Base-by-base conservation (phyloP, 2,113 vertebrate genomes). In the Sebastes fasciatus region DNA sequence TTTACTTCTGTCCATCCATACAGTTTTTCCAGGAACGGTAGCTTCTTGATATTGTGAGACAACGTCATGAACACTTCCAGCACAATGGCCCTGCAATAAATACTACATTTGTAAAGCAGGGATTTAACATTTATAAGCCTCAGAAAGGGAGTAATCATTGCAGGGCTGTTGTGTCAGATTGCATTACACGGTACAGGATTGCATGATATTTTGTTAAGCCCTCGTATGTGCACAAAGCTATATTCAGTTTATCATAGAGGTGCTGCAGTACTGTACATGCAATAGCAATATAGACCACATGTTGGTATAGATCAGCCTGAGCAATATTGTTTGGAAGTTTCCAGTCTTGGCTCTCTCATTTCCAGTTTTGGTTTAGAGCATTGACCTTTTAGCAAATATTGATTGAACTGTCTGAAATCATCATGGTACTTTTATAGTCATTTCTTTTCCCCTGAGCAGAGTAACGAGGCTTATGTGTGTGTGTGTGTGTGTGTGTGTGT, bases 151-250 rank as follows among this genome's bases (percentile, higher is more conserved):
- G 42, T 45, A 1, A 45, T 58, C 2, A 4, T 72, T 60, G 11
- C 4, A 6, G 9, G 46, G 19, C 43, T 19, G 6, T 55, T 77
- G 5, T 51, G 74, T 60, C 45, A 1, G 16, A 46, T 58, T 42
- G 0, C 8, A 68, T 60, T 61, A 14, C 11, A 19, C n/a, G 3
- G 21, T 14, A 34, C 16, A 52, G 14, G 19, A 51, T 14, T 48
- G 34, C 34, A 46, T 66, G 40, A 54, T 76, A 23, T 77, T 77
- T 40, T 62, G 43, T 74, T 74, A 74, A 74, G 21, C 45, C 8
- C 16, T 51, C 1, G 0, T n/a, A 6, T 42, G 5, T 11, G 9
- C 71, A 61, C 2, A 40, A 34, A 26, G 21, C 16, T 16, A 14
- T 23, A 34, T 51, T 54, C 6, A 40, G 26, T n/a, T 14, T 19